Evolutionary conservation across 2,113 vertebrate species (phyloP).

Genomic region (Myotis yumanensis): DNA sequence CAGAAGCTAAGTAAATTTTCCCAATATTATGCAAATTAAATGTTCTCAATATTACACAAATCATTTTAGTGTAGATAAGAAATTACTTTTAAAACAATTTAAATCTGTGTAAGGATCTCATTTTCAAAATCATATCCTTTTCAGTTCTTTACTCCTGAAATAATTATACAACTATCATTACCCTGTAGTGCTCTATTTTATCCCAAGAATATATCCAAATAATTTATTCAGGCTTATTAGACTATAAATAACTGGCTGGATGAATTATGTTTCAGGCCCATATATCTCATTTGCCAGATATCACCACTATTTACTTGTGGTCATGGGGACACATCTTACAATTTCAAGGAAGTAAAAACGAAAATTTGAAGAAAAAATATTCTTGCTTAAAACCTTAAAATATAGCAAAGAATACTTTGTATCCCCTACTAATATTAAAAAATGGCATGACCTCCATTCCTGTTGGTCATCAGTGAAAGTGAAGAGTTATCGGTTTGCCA

Average conservation of each 20-base stretch:
- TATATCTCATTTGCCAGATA: neutral
- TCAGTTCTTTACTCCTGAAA: neutral
- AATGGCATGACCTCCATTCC: neutral
- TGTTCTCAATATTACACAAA: slow-evolving; percentile 10
- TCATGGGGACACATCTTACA: neutral
- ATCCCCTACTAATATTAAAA: neutral
- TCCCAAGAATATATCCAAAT: slow-evolving; percentile 21
- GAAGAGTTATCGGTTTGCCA: neutral
- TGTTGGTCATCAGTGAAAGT: neutral
- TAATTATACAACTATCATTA: slow-evolving; percentile 1
- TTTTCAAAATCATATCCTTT: slow-evolving; percentile 28
- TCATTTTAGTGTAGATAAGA: neutral
- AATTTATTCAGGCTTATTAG: slow-evolving; percentile 18
- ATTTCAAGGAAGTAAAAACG: slow-evolving; percentile 18
- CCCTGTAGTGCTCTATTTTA: neutral
- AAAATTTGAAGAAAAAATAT: neutral
- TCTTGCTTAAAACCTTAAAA: neutral
- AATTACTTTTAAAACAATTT: slow-evolving; percentile 34
- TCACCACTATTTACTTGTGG: neutral
- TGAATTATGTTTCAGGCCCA: neutral
- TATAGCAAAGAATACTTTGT: neutral
- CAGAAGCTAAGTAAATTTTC: neutral
- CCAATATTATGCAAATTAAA: neutral
- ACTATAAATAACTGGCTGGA: neutral
- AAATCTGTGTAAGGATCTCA: neutral